These are phyloP conservation scores for Maconellicoccus hirsutus DNA, from an alignment of 1,140 invertebrate species.

Conservation along the genomic window DNA sequence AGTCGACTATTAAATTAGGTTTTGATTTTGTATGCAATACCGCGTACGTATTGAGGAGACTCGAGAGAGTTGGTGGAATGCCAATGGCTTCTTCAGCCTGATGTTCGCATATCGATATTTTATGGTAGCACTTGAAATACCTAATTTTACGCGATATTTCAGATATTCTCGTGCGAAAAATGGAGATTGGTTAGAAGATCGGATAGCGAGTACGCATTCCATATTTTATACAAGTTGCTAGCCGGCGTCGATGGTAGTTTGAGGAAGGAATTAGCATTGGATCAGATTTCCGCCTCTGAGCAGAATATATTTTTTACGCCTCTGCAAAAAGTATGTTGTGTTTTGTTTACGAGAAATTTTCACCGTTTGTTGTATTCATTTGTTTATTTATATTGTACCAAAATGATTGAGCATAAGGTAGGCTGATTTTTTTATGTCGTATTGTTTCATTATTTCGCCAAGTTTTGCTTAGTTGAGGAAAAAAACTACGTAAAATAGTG, in stretches of 20 bases:
- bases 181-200: conserved; percentile 54
- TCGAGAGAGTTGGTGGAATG: background rate
- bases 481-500: no score
- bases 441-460: no score
- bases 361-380: no score
- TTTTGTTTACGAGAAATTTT: no score
- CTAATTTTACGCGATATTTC: conserved; percentile 22
- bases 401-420: no score
- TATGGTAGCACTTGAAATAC: background rate
- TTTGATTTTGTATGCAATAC: background rate
- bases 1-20: background rate
- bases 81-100: background rate
- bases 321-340: conserved; percentile 16
- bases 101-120: background rate
- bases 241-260: conserved; percentile 63
- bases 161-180: conserved; percentile 62
- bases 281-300: conserved; percentile 35
- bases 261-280: conserved; percentile 41
- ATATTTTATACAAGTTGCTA: conserved; percentile 70
- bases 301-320: conserved; percentile 47
- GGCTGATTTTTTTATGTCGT: no score
- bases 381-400: no score
- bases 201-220: conserved; percentile 62
- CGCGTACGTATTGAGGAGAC: no score
- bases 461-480: no score